Evolutionary conservation across 2,113 vertebrate species (phyloP), one percentile per base, ranked within the genome.

Genomic region (mouse (Mus musculus)): DNA sequence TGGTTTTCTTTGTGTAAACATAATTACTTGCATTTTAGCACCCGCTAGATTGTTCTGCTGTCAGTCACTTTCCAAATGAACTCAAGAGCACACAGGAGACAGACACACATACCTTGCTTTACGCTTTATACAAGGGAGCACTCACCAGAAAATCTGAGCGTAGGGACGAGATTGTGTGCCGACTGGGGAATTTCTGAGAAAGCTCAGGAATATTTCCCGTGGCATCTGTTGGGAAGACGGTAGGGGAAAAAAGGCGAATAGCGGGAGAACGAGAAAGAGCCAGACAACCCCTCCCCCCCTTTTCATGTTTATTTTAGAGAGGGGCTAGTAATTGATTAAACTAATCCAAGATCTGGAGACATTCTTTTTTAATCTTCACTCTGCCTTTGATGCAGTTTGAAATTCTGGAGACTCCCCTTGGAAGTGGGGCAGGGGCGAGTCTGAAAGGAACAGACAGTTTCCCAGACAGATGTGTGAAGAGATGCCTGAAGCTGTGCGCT

Each of bases 311-410:
- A 81, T 91, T 97, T 97, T 97, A 95, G 88, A 97, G 88, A 75
- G 42, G 94, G 97, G 88, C 87, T 98, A 98, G 46, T 95, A 95
- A 96, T 97, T 88, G 98, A 98, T 97, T 96, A 96, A 98, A 98
- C 97, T 96, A 97, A 98, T 97, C 96, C 91, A 88, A 95, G 96
- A 95, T 98, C 96, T 98, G 94, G 96, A 98, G 98, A 96, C 97
- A 96, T 97, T 97, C 95, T 96, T 86, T 97, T 96, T 98, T 97
- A 95, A 97, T 97, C 96, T 97, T 89, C 54, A 65, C 92, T 90
- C 92, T 97, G 96, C 94, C 93, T 96, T 96, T 98, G 98, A 97
- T 97, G 98, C 96, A 97, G 97, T 97, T 97, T 95, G 85, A 97
- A 98, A 96, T 96, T 95, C 52, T 16, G 11, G 92, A 90, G 95